phyloP scores from a whole-genome alignment of 2,888 invertebrate species.

The Troides aeacus region DNA sequence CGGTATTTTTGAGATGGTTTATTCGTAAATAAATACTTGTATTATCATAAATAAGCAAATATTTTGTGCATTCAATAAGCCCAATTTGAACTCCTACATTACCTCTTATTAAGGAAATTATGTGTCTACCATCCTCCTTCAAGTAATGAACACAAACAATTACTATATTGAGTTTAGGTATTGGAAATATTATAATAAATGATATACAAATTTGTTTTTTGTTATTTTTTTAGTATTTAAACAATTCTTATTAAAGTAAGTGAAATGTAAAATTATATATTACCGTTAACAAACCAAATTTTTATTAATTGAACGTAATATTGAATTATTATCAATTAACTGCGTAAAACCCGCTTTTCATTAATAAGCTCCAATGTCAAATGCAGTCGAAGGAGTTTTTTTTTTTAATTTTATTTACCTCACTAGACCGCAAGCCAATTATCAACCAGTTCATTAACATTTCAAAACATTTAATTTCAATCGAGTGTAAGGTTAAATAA shows the following conservation, averaged over 20 bases:
- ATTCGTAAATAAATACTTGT: neutral
- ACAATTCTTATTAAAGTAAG: no score
- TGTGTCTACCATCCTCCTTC: no score
- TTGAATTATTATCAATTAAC: neutral
- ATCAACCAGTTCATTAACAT: conserved; percentile 11
- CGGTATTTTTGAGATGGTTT: neutral
- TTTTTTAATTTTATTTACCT: neutral
- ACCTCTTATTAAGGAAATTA: no score
- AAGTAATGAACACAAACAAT: no score
- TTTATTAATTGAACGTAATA: neutral
- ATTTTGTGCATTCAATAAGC: no score
- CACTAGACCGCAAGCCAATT: neutral
- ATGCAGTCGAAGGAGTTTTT: neutral
- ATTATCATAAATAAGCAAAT: neutral
- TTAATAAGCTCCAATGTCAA: neutral
- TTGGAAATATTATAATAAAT: no score
- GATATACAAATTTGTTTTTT: no score
- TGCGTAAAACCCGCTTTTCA: neutral
- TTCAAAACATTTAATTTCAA: neutral
- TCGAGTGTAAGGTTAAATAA: conserved; percentile 22
- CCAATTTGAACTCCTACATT: no score
- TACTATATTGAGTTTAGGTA: no score
- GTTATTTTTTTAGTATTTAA: no score
- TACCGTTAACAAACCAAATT: neutral
- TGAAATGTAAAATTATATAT: neutral